Conservation (phyloP, 2,888 invertebrate species). For the Spodoptera exigua region DNA sequence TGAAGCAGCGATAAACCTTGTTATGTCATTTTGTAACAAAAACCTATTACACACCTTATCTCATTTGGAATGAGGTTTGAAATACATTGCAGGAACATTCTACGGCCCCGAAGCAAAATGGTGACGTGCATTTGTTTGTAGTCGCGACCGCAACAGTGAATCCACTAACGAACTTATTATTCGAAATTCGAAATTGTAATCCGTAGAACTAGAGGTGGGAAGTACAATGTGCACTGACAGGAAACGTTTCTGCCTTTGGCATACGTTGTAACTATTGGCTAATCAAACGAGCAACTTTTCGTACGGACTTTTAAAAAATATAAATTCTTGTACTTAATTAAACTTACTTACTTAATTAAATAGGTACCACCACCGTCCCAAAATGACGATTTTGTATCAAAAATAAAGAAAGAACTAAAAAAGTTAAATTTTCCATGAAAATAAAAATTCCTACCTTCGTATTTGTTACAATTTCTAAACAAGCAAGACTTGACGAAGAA, state of each 20-base stretch:
- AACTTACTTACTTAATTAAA: too few relatives aligned
- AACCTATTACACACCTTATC: conserved; percentile 24
- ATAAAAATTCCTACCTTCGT: too few relatives aligned
- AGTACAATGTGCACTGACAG: conserved; percentile 37
- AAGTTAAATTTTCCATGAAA: too few relatives aligned
- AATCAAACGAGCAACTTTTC: conserved; percentile 21
- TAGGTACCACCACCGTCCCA: too few relatives aligned
- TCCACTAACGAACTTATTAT: conserved; percentile 81
- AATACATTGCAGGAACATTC: conserved; percentile 49
- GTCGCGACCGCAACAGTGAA: conserved; percentile 71
- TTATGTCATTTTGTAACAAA: conserved; percentile 21
- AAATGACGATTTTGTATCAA: too few relatives aligned
- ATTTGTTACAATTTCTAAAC: too few relatives aligned
- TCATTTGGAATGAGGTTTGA: conserved; percentile 23
- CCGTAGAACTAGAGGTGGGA: conserved; percentile 54
- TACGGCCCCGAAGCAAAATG: conserved; percentile 64
- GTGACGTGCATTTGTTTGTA: conserved; percentile 70
- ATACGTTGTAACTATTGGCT: background rate
- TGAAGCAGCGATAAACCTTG: conserved; percentile 19
- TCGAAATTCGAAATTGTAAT: conserved; percentile 69
- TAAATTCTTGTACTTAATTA: too few relatives aligned
- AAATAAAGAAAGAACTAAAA: too few relatives aligned
- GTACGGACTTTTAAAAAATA: too few relatives aligned
- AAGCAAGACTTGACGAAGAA: too few relatives aligned
- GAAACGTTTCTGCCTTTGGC: conserved; percentile 30